Evolutionary conservation across 1,140 invertebrate species (phyloP).

Genomic region (Geopemphigus sp.): DNA sequence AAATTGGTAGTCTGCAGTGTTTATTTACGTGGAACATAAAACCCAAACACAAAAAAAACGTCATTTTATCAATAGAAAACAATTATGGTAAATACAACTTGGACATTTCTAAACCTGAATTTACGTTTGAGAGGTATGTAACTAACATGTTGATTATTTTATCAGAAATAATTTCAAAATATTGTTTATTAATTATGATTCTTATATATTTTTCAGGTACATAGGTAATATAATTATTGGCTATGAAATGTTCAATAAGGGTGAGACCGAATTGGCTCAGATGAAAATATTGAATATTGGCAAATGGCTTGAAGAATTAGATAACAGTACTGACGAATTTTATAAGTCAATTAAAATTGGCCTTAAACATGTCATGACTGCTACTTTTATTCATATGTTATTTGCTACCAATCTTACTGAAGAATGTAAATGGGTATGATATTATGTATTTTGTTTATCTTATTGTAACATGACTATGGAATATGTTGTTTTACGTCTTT

Average conservation of each 20-base stretch:
- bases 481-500: no score
- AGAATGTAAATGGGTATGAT: constrained; percentile 32
- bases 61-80: neutral
- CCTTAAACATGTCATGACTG: constrained; percentile 12
- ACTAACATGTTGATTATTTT: no score
- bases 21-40: constrained; percentile 39
- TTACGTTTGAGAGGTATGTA: constrained; percentile 38
- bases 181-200: neutral
- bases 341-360: constrained; percentile 34
- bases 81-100: constrained; percentile 27
- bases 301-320: constrained; percentile 44
- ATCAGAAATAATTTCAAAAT: neutral
- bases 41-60: neutral
- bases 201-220: constrained; percentile 20
- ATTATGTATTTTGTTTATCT: neutral
- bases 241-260: constrained; percentile 25
- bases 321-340: constrained; percentile 28
- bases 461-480: neutral
- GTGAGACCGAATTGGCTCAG: neutral
- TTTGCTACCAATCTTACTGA: constrained; percentile 26
- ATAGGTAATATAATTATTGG: constrained; percentile 40
- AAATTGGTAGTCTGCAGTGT: constrained; percentile 26
- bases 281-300: constrained; percentile 41
- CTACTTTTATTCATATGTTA: constrained; percentile 40
- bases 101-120: neutral